phyloP scores from a whole-genome alignment of 2,113 vertebrate genomes.

The Capricornis sumatraensis region DNA sequence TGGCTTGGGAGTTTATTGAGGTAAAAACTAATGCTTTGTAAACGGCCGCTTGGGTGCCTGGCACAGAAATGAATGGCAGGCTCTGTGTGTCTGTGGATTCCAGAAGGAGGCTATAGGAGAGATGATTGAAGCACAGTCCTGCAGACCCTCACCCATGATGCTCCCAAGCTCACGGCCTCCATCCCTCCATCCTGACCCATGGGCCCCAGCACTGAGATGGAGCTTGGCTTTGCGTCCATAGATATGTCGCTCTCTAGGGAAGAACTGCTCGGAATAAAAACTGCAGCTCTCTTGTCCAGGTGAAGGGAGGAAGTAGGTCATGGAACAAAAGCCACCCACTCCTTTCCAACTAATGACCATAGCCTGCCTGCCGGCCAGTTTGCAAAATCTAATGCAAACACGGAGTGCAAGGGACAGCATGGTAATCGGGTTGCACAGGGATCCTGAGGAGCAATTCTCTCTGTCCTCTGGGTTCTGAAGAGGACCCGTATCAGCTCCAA shows the following conservation, averaged over 20 bases:
- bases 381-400: rapidly evolving
- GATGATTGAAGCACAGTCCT: rapidly evolving
- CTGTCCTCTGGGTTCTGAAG: background rate
- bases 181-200: background rate
- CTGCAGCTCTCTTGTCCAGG: background rate
- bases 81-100: rapidly evolving
- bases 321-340: background rate
- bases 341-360: background rate
- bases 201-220: rapidly evolving
- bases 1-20: background rate
- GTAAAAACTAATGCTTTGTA: background rate
- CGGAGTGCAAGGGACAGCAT: rapidly evolving
- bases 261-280: background rate
- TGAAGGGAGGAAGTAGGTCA: background rate
- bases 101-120: rapidly evolving
- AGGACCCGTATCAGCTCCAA: rapidly evolving
- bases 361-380: background rate
- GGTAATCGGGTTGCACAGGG: rapidly evolving
- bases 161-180: background rate
- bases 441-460: background rate
- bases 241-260: background rate
- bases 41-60: background rate
- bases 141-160: rapidly evolving
- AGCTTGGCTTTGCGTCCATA: background rate
- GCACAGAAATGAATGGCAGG: background rate